phyloP scores from a whole-genome alignment of 2,113 vertebrate genomes.

The Raja brachyura region DNA sequence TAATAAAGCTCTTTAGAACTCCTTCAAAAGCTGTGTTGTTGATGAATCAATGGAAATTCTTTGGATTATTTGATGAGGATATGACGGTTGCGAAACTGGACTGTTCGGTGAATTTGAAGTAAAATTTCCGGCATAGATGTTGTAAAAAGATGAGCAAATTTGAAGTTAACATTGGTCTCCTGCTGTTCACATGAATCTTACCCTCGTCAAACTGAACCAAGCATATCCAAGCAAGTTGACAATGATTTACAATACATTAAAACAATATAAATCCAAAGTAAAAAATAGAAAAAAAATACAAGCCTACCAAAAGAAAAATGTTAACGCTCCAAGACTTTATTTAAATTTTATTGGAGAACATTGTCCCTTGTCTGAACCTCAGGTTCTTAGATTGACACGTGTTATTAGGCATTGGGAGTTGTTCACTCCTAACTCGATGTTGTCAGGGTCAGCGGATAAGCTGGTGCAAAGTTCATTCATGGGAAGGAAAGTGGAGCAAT shows the following conservation, averaged over 20 bases:
- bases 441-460: neutral
- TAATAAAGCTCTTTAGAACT: too few species aligned
- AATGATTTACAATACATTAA: neutral
- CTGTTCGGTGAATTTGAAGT: neutral
- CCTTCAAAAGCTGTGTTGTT: neutral
- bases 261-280: neutral
- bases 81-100: neutral
- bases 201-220: too few species aligned
- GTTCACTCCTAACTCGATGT: neutral
- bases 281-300: neutral
- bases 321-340: neutral
- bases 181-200: neutral
- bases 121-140: neutral
- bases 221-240: neutral
- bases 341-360: neutral
- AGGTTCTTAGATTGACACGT: neutral
- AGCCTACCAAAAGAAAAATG: neutral
- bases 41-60: neutral
- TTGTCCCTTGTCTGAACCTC: neutral
- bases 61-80: neutral
- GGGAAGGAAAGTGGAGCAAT: neutral
- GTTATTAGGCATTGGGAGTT: neutral
- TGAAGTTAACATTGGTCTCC: neutral
- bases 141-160: neutral
- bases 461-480: neutral